phyloP scores from a whole-genome alignment of 2,113 vertebrate species.

The Xiphophorus couchianus region DNA sequence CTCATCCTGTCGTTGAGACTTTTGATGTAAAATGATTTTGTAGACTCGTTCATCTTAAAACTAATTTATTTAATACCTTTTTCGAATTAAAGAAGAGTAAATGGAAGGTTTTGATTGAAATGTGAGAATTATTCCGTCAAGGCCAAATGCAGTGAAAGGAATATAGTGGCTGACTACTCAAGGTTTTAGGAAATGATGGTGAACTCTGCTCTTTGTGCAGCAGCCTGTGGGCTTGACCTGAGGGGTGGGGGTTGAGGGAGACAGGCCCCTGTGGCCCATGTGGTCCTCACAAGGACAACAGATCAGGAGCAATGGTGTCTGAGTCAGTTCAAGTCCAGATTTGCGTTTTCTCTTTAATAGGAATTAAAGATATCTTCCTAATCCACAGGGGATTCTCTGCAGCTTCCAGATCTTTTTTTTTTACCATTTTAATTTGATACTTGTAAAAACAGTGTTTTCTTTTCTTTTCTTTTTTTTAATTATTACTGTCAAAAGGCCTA shows the following conservation, averaged over 20 bases:
- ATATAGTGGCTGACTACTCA: conserved; percentile 1
- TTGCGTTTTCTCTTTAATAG: background rate
- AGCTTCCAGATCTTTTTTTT: background rate
- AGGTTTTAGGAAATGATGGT: conserved; percentile 43
- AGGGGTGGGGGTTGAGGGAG: conserved; percentile 5
- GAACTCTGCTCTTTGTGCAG: conserved; percentile 57
- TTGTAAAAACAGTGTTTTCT: too few relatives aligned
- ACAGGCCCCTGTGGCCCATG: conserved; percentile 34
- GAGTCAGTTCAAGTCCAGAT: conserved; percentile 4
- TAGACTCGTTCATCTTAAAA: background rate
- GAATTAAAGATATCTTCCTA: background rate
- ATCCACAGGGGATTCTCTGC: background rate
- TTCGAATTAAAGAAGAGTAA: background rate
- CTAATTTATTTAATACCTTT: background rate
- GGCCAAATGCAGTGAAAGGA: background rate
- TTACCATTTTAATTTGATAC: background rate
- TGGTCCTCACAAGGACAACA: conserved; percentile 24
- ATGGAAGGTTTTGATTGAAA: conserved; percentile 4
- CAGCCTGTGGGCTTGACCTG: conserved; percentile 48
- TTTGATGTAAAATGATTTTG: too few relatives aligned
- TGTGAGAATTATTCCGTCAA: background rate
- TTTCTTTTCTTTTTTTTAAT: background rate
- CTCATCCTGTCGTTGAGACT: background rate
- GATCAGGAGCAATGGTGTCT: conserved; percentile 19
- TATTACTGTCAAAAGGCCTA: background rate